phyloP scores from a whole-genome alignment of 1,140 invertebrate species.

The Triops longicaudatus region DNA sequence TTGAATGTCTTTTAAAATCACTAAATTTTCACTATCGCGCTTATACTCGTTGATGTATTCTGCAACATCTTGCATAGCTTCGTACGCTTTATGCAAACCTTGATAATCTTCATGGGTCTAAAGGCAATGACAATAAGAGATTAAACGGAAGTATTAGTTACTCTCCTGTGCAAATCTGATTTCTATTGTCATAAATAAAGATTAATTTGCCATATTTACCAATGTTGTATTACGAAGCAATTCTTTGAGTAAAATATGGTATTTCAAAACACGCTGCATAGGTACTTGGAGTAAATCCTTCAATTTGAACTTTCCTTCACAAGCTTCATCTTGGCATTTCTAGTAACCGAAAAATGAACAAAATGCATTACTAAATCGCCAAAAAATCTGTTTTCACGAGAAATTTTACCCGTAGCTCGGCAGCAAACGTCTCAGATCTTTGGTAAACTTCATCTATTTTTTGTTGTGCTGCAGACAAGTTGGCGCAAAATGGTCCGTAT shows the following conservation, averaged over 20 bases:
- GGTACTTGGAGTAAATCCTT: slow-evolving; percentile 91
- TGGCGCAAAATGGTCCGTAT: slow-evolving; percentile 93
- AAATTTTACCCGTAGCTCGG: slow-evolving; percentile 46
- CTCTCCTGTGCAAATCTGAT: neutral
- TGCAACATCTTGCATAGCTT: slow-evolving; percentile 93
- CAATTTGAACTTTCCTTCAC: slow-evolving; percentile 89
- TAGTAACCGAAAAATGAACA: slow-evolving; percentile 42
- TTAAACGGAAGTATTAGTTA: neutral
- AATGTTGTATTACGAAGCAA: slow-evolving; percentile 80
- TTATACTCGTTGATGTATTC: slow-evolving; percentile 99
- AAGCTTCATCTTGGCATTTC: slow-evolving; percentile 85
- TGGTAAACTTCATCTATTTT: slow-evolving; percentile 63
- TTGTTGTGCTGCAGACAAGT: slow-evolving; percentile 71
- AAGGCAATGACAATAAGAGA: neutral
- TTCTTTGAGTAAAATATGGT: slow-evolving; percentile 87
- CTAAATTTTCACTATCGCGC: slow-evolving; percentile 83
- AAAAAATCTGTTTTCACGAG: slow-evolving; percentile 31
- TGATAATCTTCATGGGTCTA: slow-evolving; percentile 62
- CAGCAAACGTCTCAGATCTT: slow-evolving; percentile 49
- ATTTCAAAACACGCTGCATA: slow-evolving; percentile 96
- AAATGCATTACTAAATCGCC: slow-evolving; percentile 21
- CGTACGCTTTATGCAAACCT: slow-evolving; percentile 75
- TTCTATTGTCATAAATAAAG: too few species aligned
- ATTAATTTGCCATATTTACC: slow-evolving; percentile 42
- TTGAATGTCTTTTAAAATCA: slow-evolving; percentile 84